Percentiles rank a stretch among this genome's conserved stretches.
Conservation (phyloP, 2,113 vertebrate species). For the Pseudorectes ferrugineus region DNA sequence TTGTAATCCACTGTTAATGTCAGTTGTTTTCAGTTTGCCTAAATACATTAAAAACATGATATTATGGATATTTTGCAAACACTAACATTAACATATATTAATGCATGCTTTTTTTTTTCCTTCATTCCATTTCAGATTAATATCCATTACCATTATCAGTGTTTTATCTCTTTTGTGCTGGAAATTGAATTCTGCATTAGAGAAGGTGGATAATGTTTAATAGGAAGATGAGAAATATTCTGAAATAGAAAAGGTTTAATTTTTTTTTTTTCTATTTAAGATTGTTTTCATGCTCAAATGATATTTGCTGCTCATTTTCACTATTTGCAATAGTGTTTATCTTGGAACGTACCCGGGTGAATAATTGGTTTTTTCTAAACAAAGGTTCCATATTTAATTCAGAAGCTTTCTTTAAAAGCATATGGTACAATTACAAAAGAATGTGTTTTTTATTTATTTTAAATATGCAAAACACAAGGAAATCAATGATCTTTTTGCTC, state of each 20-base stretch:
- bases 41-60: slow-evolving; percentile 72
- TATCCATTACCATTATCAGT: slow-evolving; percentile 68
- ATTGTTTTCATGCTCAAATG: slow-evolving; percentile 27
- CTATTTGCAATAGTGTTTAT: background rate
- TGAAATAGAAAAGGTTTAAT: background rate
- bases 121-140: slow-evolving; percentile 63
- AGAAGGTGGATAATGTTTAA: slow-evolving; percentile 57
- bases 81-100: slow-evolving; percentile 67
- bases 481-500: background rate
- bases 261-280: background rate
- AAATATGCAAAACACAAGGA: background rate
- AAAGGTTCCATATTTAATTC: background rate
- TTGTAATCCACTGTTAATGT: slow-evolving; percentile 66
- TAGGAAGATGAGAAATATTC: slow-evolving; percentile 55
- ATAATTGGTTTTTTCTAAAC: background rate
- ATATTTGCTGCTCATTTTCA: background rate
- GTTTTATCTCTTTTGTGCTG: slow-evolving; percentile 52
- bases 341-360: background rate
- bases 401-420: background rate
- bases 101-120: slow-evolving; percentile 30
- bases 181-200: slow-evolving; percentile 67
- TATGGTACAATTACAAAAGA: background rate
- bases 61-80: slow-evolving; percentile 61
- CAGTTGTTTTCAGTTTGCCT: slow-evolving; percentile 60
- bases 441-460: background rate